Evolutionary conservation across 2,888 invertebrate species (phyloP).

Genomic region (Cosmopolites sordidus): DNA sequence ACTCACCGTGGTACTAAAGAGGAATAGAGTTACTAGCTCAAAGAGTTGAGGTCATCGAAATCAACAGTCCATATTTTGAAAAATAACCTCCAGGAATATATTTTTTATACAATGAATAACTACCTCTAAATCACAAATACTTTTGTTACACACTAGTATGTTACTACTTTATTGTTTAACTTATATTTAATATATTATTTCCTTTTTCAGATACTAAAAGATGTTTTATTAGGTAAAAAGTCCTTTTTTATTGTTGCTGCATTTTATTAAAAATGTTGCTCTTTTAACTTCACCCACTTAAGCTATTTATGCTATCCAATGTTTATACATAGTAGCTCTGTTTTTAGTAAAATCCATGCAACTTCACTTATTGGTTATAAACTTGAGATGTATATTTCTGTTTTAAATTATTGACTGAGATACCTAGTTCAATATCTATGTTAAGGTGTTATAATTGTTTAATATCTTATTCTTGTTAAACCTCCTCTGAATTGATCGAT

Average conservation of each 20-base stretch:
- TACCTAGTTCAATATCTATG: constrained; percentile 13
- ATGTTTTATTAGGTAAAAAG: constrained; percentile 8
- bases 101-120: too few species aligned
- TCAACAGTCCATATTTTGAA: too few species aligned
- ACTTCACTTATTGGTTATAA: constrained; percentile 10
- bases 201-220: constrained; percentile 15
- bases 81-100: too few species aligned
- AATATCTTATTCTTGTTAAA: background rate
- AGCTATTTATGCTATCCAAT: background rate
- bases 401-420: constrained; percentile 16
- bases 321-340: background rate
- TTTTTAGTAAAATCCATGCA: constrained; percentile 11
- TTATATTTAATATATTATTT: constrained; percentile 1
- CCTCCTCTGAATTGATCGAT: too few species aligned
- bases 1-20: too few species aligned
- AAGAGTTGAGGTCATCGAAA: too few species aligned
- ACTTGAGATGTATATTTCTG: constrained; percentile 7
- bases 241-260: constrained; percentile 7
- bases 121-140: too few species aligned
- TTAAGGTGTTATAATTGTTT: background rate
- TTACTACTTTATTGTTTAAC: too few species aligned
- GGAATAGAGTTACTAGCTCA: too few species aligned
- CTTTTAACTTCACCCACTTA: background rate
- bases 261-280: constrained; percentile 10
- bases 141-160: too few species aligned